A percentile compares a stretch with the other conserved stretches of the same genome.
phyloP scores from a whole-genome alignment of 2,888 invertebrate genomes.

The Nemotelus pantherinus region DNA sequence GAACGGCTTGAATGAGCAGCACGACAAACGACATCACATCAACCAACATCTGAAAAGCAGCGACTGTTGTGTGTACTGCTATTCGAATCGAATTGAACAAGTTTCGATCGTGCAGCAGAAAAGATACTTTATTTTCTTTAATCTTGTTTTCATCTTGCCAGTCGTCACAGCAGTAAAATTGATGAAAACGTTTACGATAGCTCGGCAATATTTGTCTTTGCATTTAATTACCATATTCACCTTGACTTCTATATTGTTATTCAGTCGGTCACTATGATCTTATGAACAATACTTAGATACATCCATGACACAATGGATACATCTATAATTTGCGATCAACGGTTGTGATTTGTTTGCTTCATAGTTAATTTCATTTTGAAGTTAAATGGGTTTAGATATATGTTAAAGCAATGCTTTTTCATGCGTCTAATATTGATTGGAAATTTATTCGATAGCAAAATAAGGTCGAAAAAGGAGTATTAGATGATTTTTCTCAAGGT shows the following conservation, averaged over 20 bases:
- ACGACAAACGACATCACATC: background rate
- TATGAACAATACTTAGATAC: no score
- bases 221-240: constrained; percentile 29
- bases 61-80: background rate
- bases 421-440: no score
- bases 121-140: no score
- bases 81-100: background rate
- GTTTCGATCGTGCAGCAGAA: no score
- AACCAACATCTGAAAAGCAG: background rate
- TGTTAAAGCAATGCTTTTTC: no score
- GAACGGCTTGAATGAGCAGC: background rate
- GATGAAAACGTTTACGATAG: constrained; percentile 2
- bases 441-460: no score
- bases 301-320: background rate
- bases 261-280: background rate
- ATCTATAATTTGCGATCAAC: background rate
- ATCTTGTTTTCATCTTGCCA: background rate
- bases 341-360: background rate
- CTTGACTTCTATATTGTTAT: constrained; percentile 29
- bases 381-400: no score
- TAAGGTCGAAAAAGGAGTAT: no score
- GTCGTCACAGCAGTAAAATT: constrained; percentile 6
- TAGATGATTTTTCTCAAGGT: no score
- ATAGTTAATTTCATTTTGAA: background rate
- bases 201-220: background rate